Conservation (phyloP, 30 jellyfish, hydroid and myxozoan species). For the Cassiopea andromeda region DNA sequence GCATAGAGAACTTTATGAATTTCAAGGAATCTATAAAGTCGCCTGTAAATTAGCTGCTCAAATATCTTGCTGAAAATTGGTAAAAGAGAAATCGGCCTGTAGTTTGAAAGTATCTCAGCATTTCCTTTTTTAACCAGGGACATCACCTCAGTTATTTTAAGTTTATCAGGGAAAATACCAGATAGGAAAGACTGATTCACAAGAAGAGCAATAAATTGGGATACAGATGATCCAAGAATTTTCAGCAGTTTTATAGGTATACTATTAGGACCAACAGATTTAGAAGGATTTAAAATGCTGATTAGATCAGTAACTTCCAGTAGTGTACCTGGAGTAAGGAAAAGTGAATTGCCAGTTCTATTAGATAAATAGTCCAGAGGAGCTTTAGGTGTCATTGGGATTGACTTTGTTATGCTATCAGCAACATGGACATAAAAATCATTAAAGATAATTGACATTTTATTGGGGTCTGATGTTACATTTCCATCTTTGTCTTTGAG, state of each 20-base stretch:
- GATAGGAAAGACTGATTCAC: conserved; percentile 13
- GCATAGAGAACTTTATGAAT: conserved; percentile 16
- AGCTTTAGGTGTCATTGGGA: too few species aligned
- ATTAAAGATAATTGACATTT: too few species aligned
- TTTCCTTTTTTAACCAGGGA: conserved; percentile 47
- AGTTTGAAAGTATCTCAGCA: conserved; percentile 28
- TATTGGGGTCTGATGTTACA: too few species aligned
- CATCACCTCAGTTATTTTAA: conserved; percentile 34
- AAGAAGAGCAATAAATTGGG: conserved; percentile 8
- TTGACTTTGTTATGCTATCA: too few species aligned
- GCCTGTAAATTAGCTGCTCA: conserved; percentile 62
- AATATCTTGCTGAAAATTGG: conserved; percentile 49
- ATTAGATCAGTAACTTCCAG: conserved; percentile 74
- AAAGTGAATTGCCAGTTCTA: too few species aligned
- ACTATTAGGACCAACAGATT: conserved; percentile 64
- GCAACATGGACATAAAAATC: too few species aligned
- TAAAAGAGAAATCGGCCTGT: conserved; percentile 63
- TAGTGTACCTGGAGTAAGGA: too few species aligned
- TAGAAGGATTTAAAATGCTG: conserved; percentile 53
- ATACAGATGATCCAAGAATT: background rate
- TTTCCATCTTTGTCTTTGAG: too few species aligned
- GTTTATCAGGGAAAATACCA: conserved; percentile 29
- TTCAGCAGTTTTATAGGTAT: conserved; percentile 47
- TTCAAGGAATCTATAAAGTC: conserved; percentile 49
- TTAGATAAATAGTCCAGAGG: too few species aligned